phyloP scores from a whole-genome alignment of 2,888 invertebrate species.

The Dolichopus griseipennis region DNA sequence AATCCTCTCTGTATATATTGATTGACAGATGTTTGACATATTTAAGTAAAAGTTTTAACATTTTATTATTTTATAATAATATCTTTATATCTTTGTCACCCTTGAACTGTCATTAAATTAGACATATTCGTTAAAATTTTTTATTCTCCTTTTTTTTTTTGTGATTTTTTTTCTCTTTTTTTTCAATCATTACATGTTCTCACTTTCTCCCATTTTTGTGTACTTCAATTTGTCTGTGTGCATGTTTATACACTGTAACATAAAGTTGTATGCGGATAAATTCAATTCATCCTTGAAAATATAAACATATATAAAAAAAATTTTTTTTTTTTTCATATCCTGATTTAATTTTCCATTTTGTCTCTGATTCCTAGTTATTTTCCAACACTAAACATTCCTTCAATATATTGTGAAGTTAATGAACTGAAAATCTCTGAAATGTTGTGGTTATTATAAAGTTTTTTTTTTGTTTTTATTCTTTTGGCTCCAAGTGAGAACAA shows the following conservation, averaged over 20 bases:
- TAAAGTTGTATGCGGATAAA: no score
- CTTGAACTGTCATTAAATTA: neutral
- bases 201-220: no score
- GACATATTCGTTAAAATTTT: neutral
- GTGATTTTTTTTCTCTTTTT: neutral
- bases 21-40: neutral
- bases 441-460: neutral
- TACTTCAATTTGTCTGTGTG: no score
- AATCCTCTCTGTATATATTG: neutral
- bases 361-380: neutral
- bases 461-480: no score
- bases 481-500: no score
- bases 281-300: no score
- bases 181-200: neutral
- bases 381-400: neutral
- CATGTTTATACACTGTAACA: no score
- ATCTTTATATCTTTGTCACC: neutral
- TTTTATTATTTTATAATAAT: neutral
- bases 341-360: neutral
- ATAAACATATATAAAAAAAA: no score
- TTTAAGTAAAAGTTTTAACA: neutral
- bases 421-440: conserved; percentile 4
- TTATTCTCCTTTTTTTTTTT: neutral
- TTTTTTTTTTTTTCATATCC: no score
- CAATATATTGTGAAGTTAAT: neutral